Conservation (phyloP, 2,113 vertebrate species). For the Mesoclemmys tuberculata region DNA sequence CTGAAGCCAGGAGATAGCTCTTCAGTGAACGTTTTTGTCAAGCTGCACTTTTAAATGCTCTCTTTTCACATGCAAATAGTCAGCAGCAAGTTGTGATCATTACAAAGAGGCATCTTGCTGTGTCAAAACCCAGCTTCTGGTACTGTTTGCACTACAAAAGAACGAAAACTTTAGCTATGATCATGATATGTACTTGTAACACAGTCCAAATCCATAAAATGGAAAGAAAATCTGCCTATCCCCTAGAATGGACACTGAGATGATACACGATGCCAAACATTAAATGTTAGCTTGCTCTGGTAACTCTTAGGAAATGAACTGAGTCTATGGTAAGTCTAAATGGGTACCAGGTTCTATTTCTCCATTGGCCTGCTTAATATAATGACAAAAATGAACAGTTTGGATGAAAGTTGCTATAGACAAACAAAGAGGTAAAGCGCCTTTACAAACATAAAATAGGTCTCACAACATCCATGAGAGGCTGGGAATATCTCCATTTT, state of each 20-base stretch:
- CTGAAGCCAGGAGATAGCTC: constrained; percentile 25
- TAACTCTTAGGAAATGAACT: neutral
- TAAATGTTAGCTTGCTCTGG: neutral
- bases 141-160: neutral
- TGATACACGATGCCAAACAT: neutral
- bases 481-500: fast-evolving
- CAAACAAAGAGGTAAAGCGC: neutral
- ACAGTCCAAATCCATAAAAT: fast-evolving
- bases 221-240: neutral
- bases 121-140: neutral
- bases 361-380: fast-evolving
- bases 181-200: neutral
- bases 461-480: neutral
- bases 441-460: neutral
- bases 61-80: neutral
- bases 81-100: neutral
- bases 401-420: neutral
- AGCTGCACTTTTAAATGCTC: neutral
- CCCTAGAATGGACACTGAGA: neutral
- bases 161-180: neutral
- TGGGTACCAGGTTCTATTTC: fast-evolving
- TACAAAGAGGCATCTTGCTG: neutral
- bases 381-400: fast-evolving
- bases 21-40: neutral
- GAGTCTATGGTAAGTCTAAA: neutral